Percentiles rank a stretch among this genome's conserved stretches.
These are phyloP conservation scores for Phylloscopus whistleri DNA, from an alignment of 2,113 vertebrate genomes.

Conservation along the genomic window DNA sequence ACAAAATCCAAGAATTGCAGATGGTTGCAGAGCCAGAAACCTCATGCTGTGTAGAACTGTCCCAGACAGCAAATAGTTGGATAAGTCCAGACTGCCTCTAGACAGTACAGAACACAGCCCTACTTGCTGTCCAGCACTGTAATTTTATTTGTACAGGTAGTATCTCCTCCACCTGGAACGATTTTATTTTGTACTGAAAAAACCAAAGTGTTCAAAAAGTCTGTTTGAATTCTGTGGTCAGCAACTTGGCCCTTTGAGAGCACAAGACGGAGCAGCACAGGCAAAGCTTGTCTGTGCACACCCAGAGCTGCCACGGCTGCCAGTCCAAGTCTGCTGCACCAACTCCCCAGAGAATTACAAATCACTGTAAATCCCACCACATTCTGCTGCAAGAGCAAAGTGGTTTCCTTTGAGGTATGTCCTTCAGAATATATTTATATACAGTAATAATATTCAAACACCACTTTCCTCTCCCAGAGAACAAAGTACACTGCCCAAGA, in stretches of 20 bases:
- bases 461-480: neutral
- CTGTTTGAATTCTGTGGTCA: neutral
- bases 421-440: neutral
- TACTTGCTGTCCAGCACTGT: neutral
- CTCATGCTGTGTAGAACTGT: constrained; percentile 47
- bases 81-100: constrained; percentile 33
- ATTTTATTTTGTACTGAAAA: constrained; percentile 1
- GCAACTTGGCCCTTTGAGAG: neutral
- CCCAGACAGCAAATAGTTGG: constrained; percentile 56
- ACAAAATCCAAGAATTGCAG: constrained; percentile 58
- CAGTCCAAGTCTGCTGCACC: neutral
- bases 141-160: constrained; percentile 45
- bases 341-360: neutral
- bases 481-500: neutral
- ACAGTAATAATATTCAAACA: neutral
- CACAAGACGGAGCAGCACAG: neutral
- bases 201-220: neutral
- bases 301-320: neutral
- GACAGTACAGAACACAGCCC: neutral
- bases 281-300: neutral
- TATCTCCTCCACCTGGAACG: neutral
- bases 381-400: neutral
- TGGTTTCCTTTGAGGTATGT: neutral
- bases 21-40: constrained; percentile 55
- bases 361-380: neutral